These are phyloP conservation scores for Pterocles gutturalis DNA, from an alignment of 2,113 vertebrate species.

Conservation along the genomic window DNA sequence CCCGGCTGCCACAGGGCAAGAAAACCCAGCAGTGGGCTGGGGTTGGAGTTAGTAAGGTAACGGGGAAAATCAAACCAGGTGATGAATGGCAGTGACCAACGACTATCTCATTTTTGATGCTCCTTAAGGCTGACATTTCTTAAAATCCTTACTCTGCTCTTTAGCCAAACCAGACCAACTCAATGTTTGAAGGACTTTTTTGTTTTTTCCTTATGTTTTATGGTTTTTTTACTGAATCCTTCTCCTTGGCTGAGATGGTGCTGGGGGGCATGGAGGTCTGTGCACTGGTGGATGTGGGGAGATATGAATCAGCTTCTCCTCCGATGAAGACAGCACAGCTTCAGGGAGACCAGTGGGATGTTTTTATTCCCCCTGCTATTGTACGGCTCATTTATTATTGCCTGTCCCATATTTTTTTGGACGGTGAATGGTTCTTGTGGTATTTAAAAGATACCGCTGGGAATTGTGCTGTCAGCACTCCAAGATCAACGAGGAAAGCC, in stretches of 20 bases:
- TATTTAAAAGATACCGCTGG: slow-evolving; percentile 49
- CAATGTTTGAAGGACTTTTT: background rate
- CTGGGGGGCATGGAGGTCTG: background rate
- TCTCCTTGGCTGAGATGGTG: background rate
- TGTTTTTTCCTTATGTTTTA: background rate
- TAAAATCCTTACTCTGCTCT: background rate
- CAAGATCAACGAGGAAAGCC: slow-evolving; percentile 44
- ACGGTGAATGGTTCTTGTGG: background rate
- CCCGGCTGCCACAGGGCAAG: background rate
- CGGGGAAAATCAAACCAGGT: background rate
- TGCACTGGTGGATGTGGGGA: background rate
- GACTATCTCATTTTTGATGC: background rate
- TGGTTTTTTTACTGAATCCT: background rate
- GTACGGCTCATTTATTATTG: slow-evolving; percentile 6
- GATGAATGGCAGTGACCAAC: background rate
- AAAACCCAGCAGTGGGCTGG: background rate
- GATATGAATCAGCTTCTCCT: background rate
- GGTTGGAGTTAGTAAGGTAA: background rate
- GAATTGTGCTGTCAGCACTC: slow-evolving; percentile 62
- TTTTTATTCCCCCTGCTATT: background rate
- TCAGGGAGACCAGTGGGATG: background rate
- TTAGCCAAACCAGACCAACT: background rate
- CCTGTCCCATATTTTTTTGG: slow-evolving; percentile 29
- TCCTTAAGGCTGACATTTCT: background rate
- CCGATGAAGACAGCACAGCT: background rate